Percentiles rank a stretch among this genome's conserved stretches.
phyloP scores from a whole-genome alignment of 2,113 vertebrate genomes.

The Austrofundulus limnaeus region DNA sequence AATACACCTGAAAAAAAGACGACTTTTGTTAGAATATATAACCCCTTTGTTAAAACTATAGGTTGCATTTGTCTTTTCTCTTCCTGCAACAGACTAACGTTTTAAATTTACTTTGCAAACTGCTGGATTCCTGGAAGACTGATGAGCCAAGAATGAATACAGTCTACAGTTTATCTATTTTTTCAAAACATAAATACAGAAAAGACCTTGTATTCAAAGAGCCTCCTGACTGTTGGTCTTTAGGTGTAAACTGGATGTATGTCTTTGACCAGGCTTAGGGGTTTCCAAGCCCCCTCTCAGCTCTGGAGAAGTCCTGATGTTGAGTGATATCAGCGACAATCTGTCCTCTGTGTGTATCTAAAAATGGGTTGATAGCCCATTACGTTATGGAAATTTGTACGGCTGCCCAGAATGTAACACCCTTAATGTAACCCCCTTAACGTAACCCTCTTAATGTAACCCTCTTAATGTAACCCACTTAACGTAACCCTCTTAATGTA shows the following conservation, averaged over 20 bases:
- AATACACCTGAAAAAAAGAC: no score
- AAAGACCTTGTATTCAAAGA: no score
- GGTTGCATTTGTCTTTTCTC: no score
- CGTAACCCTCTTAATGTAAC: constrained; percentile 11
- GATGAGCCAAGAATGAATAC: no score
- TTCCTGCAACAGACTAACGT: no score
- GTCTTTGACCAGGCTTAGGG: background rate
- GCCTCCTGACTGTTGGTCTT: background rate
- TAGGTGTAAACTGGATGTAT: background rate
- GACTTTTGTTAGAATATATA: no score
- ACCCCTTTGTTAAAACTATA: no score
- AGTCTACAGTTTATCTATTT: no score
- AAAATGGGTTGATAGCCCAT: constrained; percentile 51
- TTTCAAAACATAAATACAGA: no score
- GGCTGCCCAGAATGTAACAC: constrained; percentile 58
- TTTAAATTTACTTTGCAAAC: no score
- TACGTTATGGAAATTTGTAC: constrained; percentile 70
- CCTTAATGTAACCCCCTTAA: constrained; percentile 51
- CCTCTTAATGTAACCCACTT: background rate
- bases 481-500: no score
- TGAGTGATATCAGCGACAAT: constrained; percentile 34
- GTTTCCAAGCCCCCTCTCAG: constrained; percentile 23
- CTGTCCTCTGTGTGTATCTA: constrained; percentile 39
- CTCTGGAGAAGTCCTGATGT: constrained; percentile 39
- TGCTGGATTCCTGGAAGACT: no score